phyloP scores from a whole-genome alignment of 2,888 invertebrate genomes.

The Leistus spinibarbis region DNA sequence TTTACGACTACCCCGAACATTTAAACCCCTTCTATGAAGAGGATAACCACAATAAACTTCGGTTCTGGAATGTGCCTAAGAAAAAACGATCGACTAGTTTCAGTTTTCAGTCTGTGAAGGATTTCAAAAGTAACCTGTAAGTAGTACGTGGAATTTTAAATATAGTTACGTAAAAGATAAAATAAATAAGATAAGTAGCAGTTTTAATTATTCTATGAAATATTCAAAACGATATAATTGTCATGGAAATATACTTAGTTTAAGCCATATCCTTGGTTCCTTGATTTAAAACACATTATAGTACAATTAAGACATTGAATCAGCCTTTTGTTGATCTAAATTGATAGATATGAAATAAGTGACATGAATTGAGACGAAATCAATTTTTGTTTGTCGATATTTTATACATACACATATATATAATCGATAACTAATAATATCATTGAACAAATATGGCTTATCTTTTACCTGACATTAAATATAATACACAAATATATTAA shows the following conservation, averaged over 20 bases:
- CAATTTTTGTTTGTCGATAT: background rate
- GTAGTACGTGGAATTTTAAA: conserved; percentile 49
- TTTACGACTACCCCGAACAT: conserved; percentile 74
- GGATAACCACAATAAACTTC: conserved; percentile 54
- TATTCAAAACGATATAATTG: background rate
- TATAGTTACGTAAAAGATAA: background rate
- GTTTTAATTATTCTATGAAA: background rate
- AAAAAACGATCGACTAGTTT: conserved; percentile 67
- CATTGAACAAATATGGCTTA: background rate
- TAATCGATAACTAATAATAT: background rate
- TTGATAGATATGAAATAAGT: background rate
- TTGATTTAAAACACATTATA: background rate
- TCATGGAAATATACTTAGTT: background rate
- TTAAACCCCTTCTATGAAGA: conserved; percentile 77
- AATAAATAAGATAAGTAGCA: background rate
- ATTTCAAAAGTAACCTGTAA: conserved; percentile 63
- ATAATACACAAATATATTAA: background rate
- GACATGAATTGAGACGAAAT: background rate
- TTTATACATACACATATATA: background rate
- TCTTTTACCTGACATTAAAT: background rate
- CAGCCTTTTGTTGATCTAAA: background rate
- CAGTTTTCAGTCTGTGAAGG: conserved; percentile 57
- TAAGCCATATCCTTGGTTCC: background rate
- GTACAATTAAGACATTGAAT: background rate
- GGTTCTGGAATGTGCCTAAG: conserved; percentile 66